phyloP scores from a whole-genome alignment of 2,888 invertebrate species.

The Brenthis daphne region DNA sequence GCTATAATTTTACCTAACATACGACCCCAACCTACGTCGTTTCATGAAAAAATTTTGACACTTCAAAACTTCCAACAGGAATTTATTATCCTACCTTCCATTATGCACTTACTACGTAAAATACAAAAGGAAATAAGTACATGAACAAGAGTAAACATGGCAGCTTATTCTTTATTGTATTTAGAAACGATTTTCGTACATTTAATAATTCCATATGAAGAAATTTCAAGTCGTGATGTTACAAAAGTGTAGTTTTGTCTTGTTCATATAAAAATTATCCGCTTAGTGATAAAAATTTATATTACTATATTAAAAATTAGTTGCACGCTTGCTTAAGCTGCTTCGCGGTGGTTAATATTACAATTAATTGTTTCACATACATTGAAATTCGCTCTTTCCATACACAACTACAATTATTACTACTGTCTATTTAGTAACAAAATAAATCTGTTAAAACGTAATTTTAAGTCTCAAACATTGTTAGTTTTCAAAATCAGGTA shows the following conservation, averaged over 20 bases:
- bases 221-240: neutral
- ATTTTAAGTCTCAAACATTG: conserved; percentile 71
- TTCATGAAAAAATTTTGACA: conserved; percentile 75
- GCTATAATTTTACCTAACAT: conserved; percentile 78
- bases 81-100: conserved; percentile 63
- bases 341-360: conserved; percentile 68
- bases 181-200: neutral
- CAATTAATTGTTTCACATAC: conserved; percentile 57
- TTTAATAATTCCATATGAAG: neutral
- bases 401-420: conserved; percentile 59
- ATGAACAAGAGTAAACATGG: conserved; percentile 33
- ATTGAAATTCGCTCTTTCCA: conserved; percentile 72
- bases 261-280: conserved; percentile 50
- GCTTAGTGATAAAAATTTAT: conserved; percentile 57
- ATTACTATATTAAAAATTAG: conserved; percentile 66
- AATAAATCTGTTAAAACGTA: conserved; percentile 73
- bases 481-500: conserved; percentile 76
- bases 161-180: neutral
- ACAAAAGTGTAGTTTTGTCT: conserved; percentile 45
- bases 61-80: conserved; percentile 68
- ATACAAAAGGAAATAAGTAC: conserved; percentile 39
- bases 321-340: conserved; percentile 77
- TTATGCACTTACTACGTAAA: conserved; percentile 68
- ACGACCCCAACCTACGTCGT: conserved; percentile 64
- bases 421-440: conserved; percentile 60